phyloP scores from a whole-genome alignment of 2,113 vertebrate species.

The Pedionomus torquatus region DNA sequence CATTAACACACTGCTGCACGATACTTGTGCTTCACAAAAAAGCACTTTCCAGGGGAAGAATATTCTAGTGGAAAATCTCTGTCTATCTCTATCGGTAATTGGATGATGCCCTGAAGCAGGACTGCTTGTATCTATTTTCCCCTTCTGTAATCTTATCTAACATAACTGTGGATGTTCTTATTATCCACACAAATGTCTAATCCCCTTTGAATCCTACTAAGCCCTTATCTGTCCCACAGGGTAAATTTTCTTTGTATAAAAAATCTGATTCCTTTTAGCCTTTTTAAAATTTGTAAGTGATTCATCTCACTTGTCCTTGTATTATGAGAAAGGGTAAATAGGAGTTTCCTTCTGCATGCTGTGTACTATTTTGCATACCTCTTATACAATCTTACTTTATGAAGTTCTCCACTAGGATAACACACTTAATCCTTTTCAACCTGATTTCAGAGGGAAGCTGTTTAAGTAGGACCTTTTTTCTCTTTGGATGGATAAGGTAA shows the following conservation, averaged over 20 bases:
- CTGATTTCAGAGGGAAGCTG: background rate
- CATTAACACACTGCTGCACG: accelerated
- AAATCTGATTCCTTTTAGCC: background rate
- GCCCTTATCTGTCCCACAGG: slow-evolving; percentile 41
- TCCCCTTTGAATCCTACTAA: slow-evolving; percentile 45
- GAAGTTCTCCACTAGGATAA: background rate
- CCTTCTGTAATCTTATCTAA: slow-evolving; percentile 50
- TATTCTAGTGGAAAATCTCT: background rate
- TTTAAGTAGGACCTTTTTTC: background rate
- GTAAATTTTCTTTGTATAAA: slow-evolving; percentile 47
- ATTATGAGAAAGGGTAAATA: background rate
- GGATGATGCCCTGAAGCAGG: background rate
- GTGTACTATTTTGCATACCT: background rate
- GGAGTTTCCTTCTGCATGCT: background rate
- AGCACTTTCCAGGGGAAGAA: background rate
- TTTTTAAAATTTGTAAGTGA: slow-evolving; percentile 26
- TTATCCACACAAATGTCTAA: slow-evolving; percentile 60
- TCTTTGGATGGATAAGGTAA: background rate
- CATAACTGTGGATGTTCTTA: slow-evolving; percentile 22
- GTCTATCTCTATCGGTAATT: background rate
- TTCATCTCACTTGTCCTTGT: slow-evolving; percentile 22
- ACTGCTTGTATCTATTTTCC: background rate
- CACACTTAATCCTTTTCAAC: background rate
- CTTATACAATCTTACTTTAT: background rate
- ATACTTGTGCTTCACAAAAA: background rate